Evolutionary conservation across 2,797 vertebrate genomes (phyloP), one percentile per base, ranked within the genome.

Genomic region (Pachyuromys duprasi): DNA sequence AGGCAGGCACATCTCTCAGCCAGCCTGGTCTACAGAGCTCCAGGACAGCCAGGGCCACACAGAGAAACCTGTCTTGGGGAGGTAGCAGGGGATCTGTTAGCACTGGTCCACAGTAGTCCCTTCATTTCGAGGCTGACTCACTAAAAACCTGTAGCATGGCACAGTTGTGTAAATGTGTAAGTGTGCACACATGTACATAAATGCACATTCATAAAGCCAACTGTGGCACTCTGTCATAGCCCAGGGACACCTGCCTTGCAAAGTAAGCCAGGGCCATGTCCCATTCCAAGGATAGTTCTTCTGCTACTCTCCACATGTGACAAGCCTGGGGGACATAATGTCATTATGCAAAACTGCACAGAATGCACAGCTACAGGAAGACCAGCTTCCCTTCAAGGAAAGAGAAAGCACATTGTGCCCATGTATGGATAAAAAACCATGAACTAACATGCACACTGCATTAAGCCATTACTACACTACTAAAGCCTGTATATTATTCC

Each of bases 361-460:
- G 55, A 74, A 39, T 62, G 39, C 13, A 65, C 55, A 86, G 53
- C 63, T 63, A 82, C 28, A 90, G 62, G 92, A 95, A 87, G 67
- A 81, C 57, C 70, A 90, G 82, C 69, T 67, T 93, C 95, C 87
- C 95, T 97, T 81, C 96, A 80, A 88, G 31, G 26, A 63, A 76
- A 82, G 93, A 57, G 78, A n/a, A 88, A 78, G 80, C 26, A 94
- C 9, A 26, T 36, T 75, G 63, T 7, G 70, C n/a, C 67, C 91
- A 82, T 79, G 57, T 33, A 79, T 60, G 45, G 75, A 81, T 18
- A 92, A 12, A 60, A 53, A 74, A 63, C 28, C 39, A 49, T 20
- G 62, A 33, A 33, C 62, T 31, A 65, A 83, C 26, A 49, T 12
- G 17, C 42, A 31, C 1, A 36, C 33, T 57, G 78, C 78, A 78